Evolutionary conservation across 2,797 vertebrate genomes (phyloP), one percentile per base, ranked within the genome.

Genomic region (Microctenopoma lineatum): DNA sequence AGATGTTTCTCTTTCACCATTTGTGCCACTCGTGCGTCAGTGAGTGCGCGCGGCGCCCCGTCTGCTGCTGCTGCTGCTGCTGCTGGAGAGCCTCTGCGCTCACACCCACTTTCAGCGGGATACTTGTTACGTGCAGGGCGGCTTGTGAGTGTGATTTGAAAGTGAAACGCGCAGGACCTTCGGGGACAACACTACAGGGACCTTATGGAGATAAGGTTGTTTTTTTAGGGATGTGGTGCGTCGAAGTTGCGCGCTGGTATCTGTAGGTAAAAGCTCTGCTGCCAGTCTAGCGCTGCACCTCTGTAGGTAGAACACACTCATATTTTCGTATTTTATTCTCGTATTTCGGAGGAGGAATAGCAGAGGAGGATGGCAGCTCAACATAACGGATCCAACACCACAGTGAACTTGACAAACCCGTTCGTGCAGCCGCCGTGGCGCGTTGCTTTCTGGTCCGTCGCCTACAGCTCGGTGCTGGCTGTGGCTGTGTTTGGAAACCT

Each of bases 391-490:
- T 92, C 93, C 52, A 94, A 93, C 72, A 65, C 84, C 1, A 90
- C 93, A 0, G 59, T 80, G 4, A 96, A 96, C 88, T 92, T 93
- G 80, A 96, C 96, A 26, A 97, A 96, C 78, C 95, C 93, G 90
- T 99, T 97, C 10, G 94, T 95, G 52, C 98, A 99, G 79, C 96
- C 97, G 10, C 94, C 95, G 46, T 99, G 97, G 98, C 95, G 96
- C 86, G 92, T 98, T 27, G 96, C 94, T n/a, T 95, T 99, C 10
- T 99, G 98, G 98, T 97, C 98, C 2, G 87, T 98, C 25, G 96
- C 96, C 2, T 99, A 99, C 7, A 96, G 97, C 41, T 84, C 79
- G 0, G 96, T 99, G 78, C 94, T 99, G 85, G 94, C 96, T 0
- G 96, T 97, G 85, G 97, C 98, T 0, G 96, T 99, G 74, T 96